These are phyloP conservation scores for Eriocheir sinensis DNA, from an alignment of 1,140 invertebrate species.

Conservation along the genomic window DNA sequence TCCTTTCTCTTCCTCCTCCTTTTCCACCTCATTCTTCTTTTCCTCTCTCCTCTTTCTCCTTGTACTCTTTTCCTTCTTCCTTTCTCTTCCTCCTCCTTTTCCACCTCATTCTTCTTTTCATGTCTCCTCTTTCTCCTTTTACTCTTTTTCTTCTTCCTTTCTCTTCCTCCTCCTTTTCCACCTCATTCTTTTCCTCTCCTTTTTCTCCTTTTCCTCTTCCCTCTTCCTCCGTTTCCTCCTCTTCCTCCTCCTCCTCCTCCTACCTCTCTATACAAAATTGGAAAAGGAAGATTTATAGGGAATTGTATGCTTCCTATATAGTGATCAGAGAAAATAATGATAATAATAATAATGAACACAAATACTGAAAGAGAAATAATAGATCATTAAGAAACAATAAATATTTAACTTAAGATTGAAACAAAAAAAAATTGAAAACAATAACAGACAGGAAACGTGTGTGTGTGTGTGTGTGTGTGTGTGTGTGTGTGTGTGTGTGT, in stretches of 20 bases:
- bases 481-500: conserved; percentile 45
- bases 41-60: not conserved
- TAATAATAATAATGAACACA: too few species aligned
- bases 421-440: not conserved
- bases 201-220: not conserved
- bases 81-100: not conserved
- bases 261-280: too few species aligned
- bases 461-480: conserved; percentile 45
- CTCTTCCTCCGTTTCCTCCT: not conserved
- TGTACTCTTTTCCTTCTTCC: not conserved
- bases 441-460: not conserved
- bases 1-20: not conserved
- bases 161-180: not conserved
- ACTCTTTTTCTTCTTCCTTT: not conserved
- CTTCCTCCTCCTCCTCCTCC: too few species aligned
- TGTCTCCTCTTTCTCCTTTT: not conserved
- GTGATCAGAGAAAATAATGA: too few species aligned
- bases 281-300: too few species aligned
- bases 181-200: not conserved
- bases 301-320: too few species aligned
- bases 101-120: not conserved
- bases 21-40: not conserved
- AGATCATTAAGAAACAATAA: not conserved
- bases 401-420: not conserved
- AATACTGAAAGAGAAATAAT: not conserved